Percentiles rank a stretch among this genome's conserved stretches.
Conservation (phyloP, 92 coral and sea anemone species). For the Porites divaricata region DNA sequence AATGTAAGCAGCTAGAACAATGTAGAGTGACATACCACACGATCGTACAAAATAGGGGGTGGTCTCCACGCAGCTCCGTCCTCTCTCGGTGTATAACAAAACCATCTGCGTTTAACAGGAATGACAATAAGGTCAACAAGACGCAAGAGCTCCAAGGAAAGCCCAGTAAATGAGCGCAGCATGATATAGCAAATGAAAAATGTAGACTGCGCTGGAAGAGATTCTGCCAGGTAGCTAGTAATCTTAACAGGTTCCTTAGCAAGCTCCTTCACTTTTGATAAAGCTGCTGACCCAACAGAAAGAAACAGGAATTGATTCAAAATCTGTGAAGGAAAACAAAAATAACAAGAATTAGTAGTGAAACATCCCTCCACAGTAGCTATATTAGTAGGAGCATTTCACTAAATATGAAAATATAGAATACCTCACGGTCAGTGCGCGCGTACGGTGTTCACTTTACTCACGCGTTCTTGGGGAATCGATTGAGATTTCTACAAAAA, state of each 20-base stretch:
- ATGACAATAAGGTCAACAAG: slow-evolving; percentile 79
- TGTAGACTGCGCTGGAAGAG: slow-evolving; percentile 88
- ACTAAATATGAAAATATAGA: too few relatives aligned
- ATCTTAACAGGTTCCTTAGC: slow-evolving; percentile 70
- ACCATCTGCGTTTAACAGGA: slow-evolving; percentile 76
- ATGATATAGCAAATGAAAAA: slow-evolving; percentile 87
- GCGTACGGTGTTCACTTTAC: too few relatives aligned
- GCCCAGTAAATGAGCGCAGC: slow-evolving; percentile 73
- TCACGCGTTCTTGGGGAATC: too few relatives aligned
- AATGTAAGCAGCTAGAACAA: neutral
- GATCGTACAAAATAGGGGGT: slow-evolving; percentile 75
- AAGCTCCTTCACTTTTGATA: slow-evolving; percentile 57
- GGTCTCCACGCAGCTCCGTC: slow-evolving; percentile 94
- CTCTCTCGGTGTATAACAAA: slow-evolving; percentile 77
- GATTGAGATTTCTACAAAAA: too few relatives aligned
- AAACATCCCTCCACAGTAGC: neutral
- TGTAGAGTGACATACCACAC: slow-evolving; percentile 55
- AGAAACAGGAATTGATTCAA: slow-evolving; percentile 86
- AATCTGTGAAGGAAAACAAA: slow-evolving; percentile 52
- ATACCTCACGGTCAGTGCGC: too few relatives aligned
- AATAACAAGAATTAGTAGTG: neutral
- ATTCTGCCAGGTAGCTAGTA: slow-evolving; percentile 72
- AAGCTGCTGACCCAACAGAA: slow-evolving; percentile 75
- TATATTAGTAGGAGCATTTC: neutral
- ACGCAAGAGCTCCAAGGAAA: slow-evolving; percentile 81